Base-by-base conservation (phyloP, 2,797 vertebrate species). In the Aldrovandia affinis region DNA sequence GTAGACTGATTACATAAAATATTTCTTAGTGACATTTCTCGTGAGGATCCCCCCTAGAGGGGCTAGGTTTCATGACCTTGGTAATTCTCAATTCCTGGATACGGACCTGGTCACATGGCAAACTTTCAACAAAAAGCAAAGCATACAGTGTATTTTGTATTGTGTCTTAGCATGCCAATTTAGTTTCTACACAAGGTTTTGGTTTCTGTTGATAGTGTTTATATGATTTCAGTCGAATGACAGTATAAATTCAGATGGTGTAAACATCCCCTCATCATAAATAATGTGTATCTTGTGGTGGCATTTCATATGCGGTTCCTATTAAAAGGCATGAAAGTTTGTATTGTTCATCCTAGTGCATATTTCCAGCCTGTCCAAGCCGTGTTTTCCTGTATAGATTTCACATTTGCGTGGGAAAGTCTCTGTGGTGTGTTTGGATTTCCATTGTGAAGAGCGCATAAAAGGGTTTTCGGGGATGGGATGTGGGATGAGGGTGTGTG, bases 361-460 rank as follows among this genome's bases (percentile, higher is more conserved):
- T 92, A 93, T 94, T 94, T 87, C 86, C 65, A 87, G 90, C 88
- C 91, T 89, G 93, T 94, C 90, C 92, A 54, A 78, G 88, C 91
- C 92, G 91, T 91, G 92, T 93, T 93, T 93, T 92, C 92, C 93
- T 93, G 94, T 95, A 94, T 94, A 92, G 92, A 94, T 95, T 95
- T 95, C 93, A 96, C 92, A 95, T 96, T 95, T 95, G 93, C 94
- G 93, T 92, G 94, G 93, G 94, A 95, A 95, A 93, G 93, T 91
- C 91, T 92, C 93, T 94, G 92, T 94, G 93, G 93, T 91, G 92
- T 95, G 94, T 95, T 95, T 96, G 92, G 93, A 93, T 94, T 95
- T 96, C 94, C 93, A 95, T 94, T 95, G 95, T 95, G 93, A 92
- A 92, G 93, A 94, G 92, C 94, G 94, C 92, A 94, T 94, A 92